Evolutionary conservation across 2,113 vertebrate species (phyloP), one percentile per base, ranked within the genome.

Genomic region (Dromas ardeola): DNA sequence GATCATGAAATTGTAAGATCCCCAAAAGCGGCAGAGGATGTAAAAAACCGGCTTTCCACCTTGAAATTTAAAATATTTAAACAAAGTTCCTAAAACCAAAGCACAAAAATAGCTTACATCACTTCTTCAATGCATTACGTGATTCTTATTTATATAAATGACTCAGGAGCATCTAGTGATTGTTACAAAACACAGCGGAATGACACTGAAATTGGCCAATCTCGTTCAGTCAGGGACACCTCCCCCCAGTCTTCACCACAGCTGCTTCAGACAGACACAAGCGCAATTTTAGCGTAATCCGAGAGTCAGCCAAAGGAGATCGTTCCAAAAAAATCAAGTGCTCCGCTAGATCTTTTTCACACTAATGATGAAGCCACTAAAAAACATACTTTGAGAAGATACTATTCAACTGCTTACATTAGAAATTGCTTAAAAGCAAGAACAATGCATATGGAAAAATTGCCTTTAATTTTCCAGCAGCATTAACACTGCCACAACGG

Each of bases 401-500:
- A n/a, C 14, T 40, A 7, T 11, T 42, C 50, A 47, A 14, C 52
- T 36, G 5, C n/a, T 40, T 27, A 14, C 16, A 36, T n/a, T 8
- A 42, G n/a, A 42, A 40, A 45, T 14, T 5, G 50, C 70, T 58
- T 77, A 40, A 78, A 42, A 53, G 42, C 63, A 58, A 27, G 9
- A 45, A n/a, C 22, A 16, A 2, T 0, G 1, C 2, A 12, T 19
- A 30, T 16, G 26, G 30, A n/a, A 52, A 79, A 61, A 42, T 1
- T 4, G 42, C 45, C 66, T 53, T 55, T 11, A 12, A 14, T 22
- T 66, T 49, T 30, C 38, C 40, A 58, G 42, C 65, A 66, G 52
- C 2, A 0, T 8, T 10, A 47, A 22, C 17, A 1, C n/a, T 15
- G 45, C 69, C 62, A 5, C 0, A 12, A 29, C 9, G 4, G 42